A percentile compares a stretch with the other conserved stretches of the same genome.
Evolutionary conservation across 1,140 invertebrate genomes (phyloP).

Genomic region (Vollenhovia emeryi): DNA sequence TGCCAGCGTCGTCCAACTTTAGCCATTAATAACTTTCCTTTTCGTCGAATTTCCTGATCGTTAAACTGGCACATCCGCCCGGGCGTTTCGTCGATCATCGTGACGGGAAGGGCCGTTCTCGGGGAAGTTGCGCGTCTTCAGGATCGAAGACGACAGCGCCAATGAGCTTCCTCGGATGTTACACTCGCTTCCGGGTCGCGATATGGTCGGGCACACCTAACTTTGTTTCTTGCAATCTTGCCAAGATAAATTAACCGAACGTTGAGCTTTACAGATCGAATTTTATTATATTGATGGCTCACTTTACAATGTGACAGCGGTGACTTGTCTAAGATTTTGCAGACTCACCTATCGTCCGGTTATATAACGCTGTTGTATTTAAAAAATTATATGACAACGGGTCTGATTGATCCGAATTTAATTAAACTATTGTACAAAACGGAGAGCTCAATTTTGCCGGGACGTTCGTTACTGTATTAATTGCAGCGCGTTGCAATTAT

Average conservation of each 20-base stretch:
- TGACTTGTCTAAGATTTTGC: not conserved
- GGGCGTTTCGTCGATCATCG: constrained; percentile 44
- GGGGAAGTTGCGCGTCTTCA: constrained; percentile 27
- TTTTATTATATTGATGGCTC: not conserved
- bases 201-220: not conserved
- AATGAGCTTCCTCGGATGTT: not conserved
- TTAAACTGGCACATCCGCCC: constrained; percentile 49
- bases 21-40: constrained; percentile 68
- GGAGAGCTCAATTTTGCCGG: not conserved
- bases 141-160: constrained; percentile 32
- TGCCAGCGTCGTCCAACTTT: constrained; percentile 52
- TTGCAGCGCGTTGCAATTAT: constrained; percentile 12
- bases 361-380: not conserved
- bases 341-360: too few relatives aligned
- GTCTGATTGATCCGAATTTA: not conserved
- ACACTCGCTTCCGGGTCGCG: not conserved
- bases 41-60: constrained; percentile 50
- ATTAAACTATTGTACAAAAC: not conserved
- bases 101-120: constrained; percentile 11
- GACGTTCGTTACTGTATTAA: constrained; percentile 15
- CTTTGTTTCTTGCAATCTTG: not conserved
- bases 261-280: not conserved
- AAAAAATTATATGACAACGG: not conserved
- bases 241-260: not conserved
- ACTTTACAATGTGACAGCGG: not conserved